phyloP scores from a whole-genome alignment of 1,140 invertebrate genomes.

The Ectropis grisescens region DNA sequence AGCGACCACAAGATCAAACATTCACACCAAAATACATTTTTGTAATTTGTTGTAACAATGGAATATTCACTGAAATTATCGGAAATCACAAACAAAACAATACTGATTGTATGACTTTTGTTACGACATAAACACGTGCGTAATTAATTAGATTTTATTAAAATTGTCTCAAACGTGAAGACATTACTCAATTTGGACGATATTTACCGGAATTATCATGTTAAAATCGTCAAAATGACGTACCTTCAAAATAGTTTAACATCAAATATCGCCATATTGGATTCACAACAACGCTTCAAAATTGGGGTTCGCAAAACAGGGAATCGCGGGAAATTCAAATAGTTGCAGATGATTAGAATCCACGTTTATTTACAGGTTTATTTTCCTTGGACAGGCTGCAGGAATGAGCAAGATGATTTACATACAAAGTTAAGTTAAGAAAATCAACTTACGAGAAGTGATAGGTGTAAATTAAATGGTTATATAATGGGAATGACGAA shows the following conservation, averaged over 20 bases:
- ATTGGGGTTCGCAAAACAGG: slow-evolving; percentile 61
- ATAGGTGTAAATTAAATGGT: no score
- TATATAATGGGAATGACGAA: no score
- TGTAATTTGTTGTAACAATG: slow-evolving; percentile 39
- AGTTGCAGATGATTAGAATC: no score
- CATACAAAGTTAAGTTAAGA: no score
- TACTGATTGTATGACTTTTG: slow-evolving; percentile 58
- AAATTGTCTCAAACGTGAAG: slow-evolving; percentile 21
- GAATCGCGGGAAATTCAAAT: slow-evolving; percentile 49
- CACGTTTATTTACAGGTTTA: no score
- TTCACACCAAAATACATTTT: slow-evolving; percentile 14
- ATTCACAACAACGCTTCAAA: slow-evolving; percentile 70
- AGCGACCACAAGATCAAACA: slow-evolving; percentile 5
- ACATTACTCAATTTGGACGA: slow-evolving; percentile 36
- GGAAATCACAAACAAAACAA: slow-evolving; percentile 69
- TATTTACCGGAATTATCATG: slow-evolving; percentile 62
- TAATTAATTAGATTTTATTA: slow-evolving; percentile 15
- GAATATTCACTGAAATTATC: slow-evolving; percentile 49
- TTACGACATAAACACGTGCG: slow-evolving; percentile 30
- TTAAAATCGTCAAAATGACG: slow-evolving; percentile 69
- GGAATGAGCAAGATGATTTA: no score
- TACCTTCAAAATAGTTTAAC: slow-evolving; percentile 70
- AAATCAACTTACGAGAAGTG: no score
- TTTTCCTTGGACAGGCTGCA: no score
- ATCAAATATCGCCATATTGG: slow-evolving; percentile 71